phyloP scores from a whole-genome alignment of 2,113 vertebrate genomes.

The Piprites chloris region DNA sequence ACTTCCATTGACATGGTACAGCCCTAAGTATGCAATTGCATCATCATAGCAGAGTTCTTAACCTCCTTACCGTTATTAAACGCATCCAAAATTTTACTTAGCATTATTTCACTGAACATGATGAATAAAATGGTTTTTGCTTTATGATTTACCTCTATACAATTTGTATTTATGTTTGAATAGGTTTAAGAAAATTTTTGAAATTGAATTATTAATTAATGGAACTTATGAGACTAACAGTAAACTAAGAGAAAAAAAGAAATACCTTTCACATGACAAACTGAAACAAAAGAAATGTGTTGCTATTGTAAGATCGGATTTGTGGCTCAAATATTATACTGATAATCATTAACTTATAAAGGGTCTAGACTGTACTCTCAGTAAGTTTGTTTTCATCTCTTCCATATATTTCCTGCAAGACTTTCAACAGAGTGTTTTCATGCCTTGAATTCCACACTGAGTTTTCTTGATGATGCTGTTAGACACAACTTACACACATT shows the following conservation, averaged over 20 bases:
- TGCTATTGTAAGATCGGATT: neutral
- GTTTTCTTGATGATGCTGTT: neutral
- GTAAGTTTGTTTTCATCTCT: neutral
- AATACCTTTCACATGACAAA: neutral
- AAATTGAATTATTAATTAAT: neutral
- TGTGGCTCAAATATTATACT: neutral
- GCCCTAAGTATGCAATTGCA: fast-evolving
- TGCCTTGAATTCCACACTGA: neutral
- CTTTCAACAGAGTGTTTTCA: neutral
- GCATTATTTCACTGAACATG: neutral
- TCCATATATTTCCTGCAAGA: neutral
- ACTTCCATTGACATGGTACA: neutral
- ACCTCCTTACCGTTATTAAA: neutral
- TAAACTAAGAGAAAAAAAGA: neutral
- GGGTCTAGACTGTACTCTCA: neutral
- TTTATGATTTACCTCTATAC: neutral
- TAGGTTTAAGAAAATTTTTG: neutral
- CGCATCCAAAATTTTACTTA: neutral
- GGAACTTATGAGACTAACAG: fast-evolving
- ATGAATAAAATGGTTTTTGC: neutral
- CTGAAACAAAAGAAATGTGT: neutral
- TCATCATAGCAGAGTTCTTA: neutral
- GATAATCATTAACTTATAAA: neutral
- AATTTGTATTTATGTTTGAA: neutral
- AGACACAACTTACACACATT: neutral